Evolutionary conservation across 2,113 vertebrate species (phyloP).

Genomic region (Tupaia tana): DNA sequence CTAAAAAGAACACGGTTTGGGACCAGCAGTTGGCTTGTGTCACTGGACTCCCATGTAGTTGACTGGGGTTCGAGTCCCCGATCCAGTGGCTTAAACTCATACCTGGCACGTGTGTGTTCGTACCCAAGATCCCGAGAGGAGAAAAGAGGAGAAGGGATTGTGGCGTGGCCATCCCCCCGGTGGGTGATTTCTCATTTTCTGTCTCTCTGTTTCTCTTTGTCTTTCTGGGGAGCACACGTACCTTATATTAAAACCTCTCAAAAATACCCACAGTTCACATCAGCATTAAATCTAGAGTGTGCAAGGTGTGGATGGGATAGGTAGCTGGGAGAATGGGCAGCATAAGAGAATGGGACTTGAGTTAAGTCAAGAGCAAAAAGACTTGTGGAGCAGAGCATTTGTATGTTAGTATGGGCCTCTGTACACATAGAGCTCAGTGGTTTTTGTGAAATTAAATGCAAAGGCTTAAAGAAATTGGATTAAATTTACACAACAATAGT

Average conservation of each 20-base stretch:
- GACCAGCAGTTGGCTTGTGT: no score
- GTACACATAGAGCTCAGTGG: background rate
- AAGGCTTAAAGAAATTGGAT: constrained; percentile 22
- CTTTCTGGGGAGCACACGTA: no score
- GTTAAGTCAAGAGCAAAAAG: background rate
- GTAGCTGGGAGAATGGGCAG: background rate
- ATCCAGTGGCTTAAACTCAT: no score
- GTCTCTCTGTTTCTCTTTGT: no score
- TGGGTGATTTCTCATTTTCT: no score
- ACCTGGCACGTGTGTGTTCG: no score
- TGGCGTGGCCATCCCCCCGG: no score
- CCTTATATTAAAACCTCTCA: no score
- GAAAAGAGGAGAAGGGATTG: no score
- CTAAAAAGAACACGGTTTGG: constrained; percentile 8
- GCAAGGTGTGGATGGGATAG: background rate
- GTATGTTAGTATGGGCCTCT: background rate
- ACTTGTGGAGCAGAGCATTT: background rate
- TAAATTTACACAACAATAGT: constrained; percentile 12
- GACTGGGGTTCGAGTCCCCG: no score
- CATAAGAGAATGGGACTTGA: background rate
- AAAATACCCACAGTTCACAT: background rate
- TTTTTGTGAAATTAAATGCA: background rate
- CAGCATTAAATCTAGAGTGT: constrained; percentile 30
- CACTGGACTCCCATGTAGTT: no score
- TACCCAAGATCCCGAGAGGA: no score